phyloP scores from a whole-genome alignment of 2,113 vertebrate species.

The Nestor notabilis region DNA sequence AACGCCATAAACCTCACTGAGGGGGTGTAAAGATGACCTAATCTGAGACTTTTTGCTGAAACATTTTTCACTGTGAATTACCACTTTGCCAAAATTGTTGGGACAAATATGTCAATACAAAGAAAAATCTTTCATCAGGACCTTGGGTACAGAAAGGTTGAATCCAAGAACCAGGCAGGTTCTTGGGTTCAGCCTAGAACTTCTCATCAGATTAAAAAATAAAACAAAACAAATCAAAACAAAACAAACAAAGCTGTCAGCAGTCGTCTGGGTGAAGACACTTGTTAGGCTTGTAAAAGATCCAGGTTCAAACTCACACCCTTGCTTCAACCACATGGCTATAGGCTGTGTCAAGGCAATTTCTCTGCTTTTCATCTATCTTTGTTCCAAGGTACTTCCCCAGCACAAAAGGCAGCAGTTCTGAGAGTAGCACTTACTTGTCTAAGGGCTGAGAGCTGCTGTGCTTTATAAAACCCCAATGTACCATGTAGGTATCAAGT shows the following conservation, averaged over 20 bases:
- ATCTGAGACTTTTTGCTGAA: not conserved
- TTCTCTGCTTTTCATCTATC: not conserved
- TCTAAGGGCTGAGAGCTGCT: too few species aligned
- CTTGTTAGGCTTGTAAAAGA: not conserved
- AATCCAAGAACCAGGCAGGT: not conserved
- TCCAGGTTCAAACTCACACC: not conserved
- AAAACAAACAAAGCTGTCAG: not conserved
- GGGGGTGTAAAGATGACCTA: not conserved
- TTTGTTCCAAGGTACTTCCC: not conserved
- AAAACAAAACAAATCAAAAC: not conserved
- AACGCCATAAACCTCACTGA: not conserved
- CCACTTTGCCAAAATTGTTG: not conserved
- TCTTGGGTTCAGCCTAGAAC: not conserved
- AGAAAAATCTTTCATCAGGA: not conserved
- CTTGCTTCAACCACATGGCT: not conserved
- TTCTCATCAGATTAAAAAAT: not conserved
- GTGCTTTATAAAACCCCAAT: too few species aligned
- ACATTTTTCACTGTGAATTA: not conserved
- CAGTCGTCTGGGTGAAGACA: not conserved
- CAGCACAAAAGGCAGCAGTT: not conserved
- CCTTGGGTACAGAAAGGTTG: not conserved
- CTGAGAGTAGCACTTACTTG: not conserved
- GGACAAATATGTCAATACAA: not conserved
- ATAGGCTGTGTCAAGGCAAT: not conserved
- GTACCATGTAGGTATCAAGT: not conserved